Evolutionary conservation across 2,888 invertebrate genomes (phyloP).

Genomic region (Xanthia togata): DNA sequence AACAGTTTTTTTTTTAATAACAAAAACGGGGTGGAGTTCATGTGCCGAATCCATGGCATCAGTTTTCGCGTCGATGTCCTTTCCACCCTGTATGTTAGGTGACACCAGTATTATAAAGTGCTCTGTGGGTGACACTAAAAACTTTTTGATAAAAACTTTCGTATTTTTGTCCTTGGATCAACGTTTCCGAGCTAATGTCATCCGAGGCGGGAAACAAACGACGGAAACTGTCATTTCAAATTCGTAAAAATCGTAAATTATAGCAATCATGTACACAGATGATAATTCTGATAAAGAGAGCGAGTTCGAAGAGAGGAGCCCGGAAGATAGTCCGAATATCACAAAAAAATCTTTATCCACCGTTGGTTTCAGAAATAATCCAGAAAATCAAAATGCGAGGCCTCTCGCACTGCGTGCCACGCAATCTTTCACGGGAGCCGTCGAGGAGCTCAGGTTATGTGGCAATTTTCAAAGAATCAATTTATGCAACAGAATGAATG

Average conservation of each 20-base stretch:
- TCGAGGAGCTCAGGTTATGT: slow-evolving; percentile 83
- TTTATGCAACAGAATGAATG: slow-evolving; percentile 79
- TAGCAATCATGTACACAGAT: slow-evolving; percentile 84
- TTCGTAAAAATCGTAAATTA: slow-evolving; percentile 65
- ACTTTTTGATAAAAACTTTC: slow-evolving; percentile 37
- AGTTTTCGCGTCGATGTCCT: too few species aligned
- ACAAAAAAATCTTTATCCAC: slow-evolving; percentile 86
- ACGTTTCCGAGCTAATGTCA: slow-evolving; percentile 47
- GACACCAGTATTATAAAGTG: too few species aligned
- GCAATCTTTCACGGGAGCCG: slow-evolving; percentile 85
- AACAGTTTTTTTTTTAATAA: too few species aligned
- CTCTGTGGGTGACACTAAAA: slow-evolving; percentile 15
- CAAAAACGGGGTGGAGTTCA: too few species aligned
- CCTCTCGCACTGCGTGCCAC: slow-evolving; percentile 85
- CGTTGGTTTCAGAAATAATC: slow-evolving; percentile 82
- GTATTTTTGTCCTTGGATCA: slow-evolving; percentile 37
- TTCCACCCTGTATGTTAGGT: too few species aligned
- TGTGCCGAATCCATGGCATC: too few species aligned
- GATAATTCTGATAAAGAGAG: slow-evolving; percentile 86
- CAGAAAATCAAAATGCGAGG: slow-evolving; percentile 80
- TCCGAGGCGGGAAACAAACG: slow-evolving; percentile 75
- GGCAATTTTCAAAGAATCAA: slow-evolving; percentile 84
- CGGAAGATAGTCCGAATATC: slow-evolving; percentile 80
- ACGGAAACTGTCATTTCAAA: slow-evolving; percentile 72
- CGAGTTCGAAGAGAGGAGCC: slow-evolving; percentile 82